Base-by-base conservation (phyloP, 1,140 invertebrate genomes). In the Drosophila ogumai region DNA sequence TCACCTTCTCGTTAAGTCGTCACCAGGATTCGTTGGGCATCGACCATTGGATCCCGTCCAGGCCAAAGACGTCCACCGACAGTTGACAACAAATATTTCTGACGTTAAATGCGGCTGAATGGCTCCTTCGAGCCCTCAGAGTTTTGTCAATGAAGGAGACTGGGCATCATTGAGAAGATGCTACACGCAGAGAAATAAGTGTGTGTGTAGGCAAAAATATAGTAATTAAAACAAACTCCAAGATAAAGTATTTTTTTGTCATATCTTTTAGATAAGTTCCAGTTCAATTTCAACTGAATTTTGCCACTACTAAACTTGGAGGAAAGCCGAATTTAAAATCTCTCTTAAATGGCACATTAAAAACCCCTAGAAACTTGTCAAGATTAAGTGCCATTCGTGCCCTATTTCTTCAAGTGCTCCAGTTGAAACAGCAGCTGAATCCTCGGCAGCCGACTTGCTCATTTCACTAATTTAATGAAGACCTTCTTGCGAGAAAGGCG, bases 391-490 rank as follows among this genome's bases (percentile, higher is more conserved):
- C 32, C 8, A 13, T 22, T 15, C 3, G 6, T 15, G 3, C 7
- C 17, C n/a, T 28, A 54, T 56, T 43, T 66, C 43, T 69, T 6
- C 7, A 15, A 69, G 66, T 69, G 40, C 38, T n/a, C 49, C 44
- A 34, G 47, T 46, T 25, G 22, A 4, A 41, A 28, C 31, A 61
- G 61, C 80, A 44, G 69, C 80, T 79, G 82, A 65, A 25, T 61
- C 56, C 80, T 49, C 60, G 49, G 47, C 74, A 56, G 55, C 73
- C 55, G 50, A 77, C 73, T 75, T 85, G 78, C 86, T 90, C 85
- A 88, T 90, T 90, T 85, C 85, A 90, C 85, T 88, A 88, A 88
- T 88, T 88, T 88, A 88, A 88, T 88, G 85, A 88, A 88, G 85
- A 88, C 86, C 85, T 88, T 78, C 81, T 90, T 90, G 78, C 74